Percentiles rank a stretch among this genome's conserved stretches.
Conservation (phyloP, 2,888 invertebrate species). For the Erebia palarica region DNA sequence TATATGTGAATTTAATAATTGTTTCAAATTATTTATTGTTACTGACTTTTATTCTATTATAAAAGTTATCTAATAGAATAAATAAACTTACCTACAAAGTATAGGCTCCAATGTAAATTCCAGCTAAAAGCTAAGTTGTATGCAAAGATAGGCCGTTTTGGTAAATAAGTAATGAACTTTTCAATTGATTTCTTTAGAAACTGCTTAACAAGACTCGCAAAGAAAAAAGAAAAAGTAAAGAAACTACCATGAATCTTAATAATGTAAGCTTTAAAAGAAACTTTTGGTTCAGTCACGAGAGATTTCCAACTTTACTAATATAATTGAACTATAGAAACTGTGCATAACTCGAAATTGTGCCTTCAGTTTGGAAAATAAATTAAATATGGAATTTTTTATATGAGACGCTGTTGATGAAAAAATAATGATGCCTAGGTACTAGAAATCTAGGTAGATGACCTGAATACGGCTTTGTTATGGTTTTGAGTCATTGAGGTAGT, state of each 20-base stretch:
- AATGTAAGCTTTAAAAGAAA: slow-evolving; percentile 18
- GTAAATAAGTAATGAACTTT: slow-evolving; percentile 1
- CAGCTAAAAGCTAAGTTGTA: background rate
- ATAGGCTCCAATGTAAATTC: no score
- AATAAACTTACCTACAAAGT: no score
- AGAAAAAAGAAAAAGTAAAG: slow-evolving; percentile 8
- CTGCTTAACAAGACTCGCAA: slow-evolving; percentile 10
- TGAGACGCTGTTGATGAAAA: background rate
- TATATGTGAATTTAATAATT: no score
- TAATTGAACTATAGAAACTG: slow-evolving; percentile 15
- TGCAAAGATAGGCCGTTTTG: background rate
- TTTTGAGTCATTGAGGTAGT: no score
- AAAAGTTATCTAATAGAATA: no score
- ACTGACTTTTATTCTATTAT: no score
- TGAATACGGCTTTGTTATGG: no score
- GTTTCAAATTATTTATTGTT: no score
- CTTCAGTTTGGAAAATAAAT: no score
- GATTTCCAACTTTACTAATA: slow-evolving; percentile 22
- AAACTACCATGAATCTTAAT: slow-evolving; percentile 10
- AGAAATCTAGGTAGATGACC: no score
- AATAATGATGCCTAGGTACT: no score
- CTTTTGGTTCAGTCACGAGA: slow-evolving; percentile 14
- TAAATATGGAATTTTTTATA: background rate
- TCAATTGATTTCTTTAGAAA: slow-evolving; percentile 10
- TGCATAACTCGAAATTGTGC: slow-evolving; percentile 6